These are phyloP conservation scores for Vidua macroura DNA, from an alignment of 2,113 vertebrate genomes.

Conservation along the genomic window DNA sequence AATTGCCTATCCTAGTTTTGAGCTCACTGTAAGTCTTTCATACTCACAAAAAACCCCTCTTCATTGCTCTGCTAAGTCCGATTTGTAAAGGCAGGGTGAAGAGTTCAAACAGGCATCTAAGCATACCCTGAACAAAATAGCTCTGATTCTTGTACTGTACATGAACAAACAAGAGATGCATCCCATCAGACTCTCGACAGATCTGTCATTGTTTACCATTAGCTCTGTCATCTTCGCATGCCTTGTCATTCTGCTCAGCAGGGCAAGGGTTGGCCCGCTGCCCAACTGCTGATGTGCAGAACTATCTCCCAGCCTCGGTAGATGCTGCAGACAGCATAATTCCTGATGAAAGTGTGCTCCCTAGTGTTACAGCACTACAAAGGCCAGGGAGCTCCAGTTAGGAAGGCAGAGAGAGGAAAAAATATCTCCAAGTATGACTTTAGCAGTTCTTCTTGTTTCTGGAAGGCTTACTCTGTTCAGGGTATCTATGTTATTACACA, in stretches of 20 bases:
- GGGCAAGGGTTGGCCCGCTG: constrained; percentile 34
- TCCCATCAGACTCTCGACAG: constrained; percentile 54
- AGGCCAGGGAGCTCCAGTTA: background rate
- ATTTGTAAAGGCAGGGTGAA: constrained; percentile 66
- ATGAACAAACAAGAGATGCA: constrained; percentile 49
- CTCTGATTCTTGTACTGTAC: constrained; percentile 31
- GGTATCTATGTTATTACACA: accelerated
- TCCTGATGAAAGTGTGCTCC: constrained; percentile 77
- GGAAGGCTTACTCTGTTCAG: background rate
- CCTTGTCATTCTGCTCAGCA: constrained; percentile 57
- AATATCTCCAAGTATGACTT: background rate
- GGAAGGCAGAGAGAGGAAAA: background rate
- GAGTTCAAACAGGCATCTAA: constrained; percentile 69
- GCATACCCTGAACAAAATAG: constrained; percentile 61
- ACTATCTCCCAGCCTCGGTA: background rate
- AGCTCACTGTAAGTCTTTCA: constrained; percentile 19
- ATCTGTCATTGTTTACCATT: constrained; percentile 72
- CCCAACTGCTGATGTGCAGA: constrained; percentile 34
- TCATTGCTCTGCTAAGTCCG: constrained; percentile 50
- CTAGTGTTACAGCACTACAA: constrained; percentile 71
- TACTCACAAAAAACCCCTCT: background rate
- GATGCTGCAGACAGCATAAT: constrained; percentile 53
- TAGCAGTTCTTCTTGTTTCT: background rate
- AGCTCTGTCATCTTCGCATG: constrained; percentile 63
- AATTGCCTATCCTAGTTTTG: background rate